Percentiles rank a stretch among this genome's conserved stretches.
These are phyloP conservation scores for Neodiprion virginianus DNA, from an alignment of 1,140 invertebrate species.

Conservation along the genomic window DNA sequence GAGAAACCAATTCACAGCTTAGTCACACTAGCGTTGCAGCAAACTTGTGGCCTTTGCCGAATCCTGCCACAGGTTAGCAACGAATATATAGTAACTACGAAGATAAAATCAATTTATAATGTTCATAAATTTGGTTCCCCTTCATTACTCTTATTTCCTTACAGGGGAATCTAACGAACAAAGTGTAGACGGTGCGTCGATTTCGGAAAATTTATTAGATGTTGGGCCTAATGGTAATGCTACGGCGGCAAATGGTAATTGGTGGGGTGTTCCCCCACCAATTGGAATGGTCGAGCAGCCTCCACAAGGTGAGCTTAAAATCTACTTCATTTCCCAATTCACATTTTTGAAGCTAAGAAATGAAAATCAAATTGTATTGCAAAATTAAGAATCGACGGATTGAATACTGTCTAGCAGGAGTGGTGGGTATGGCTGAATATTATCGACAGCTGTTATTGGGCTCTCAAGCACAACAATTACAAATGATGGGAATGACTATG, in stretches of 20 bases:
- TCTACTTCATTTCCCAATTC: not conserved
- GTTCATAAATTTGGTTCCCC: not conserved
- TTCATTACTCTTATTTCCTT: conserved; percentile 7
- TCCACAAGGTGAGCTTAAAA: conserved; percentile 38
- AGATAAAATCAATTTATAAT: not conserved
- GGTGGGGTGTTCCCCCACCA: conserved; percentile 42
- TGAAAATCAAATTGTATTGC: conserved; percentile 16
- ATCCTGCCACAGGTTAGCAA: conserved; percentile 38
- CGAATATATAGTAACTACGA: not conserved
- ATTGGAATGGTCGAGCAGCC: conserved; percentile 36
- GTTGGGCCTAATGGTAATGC: conserved; percentile 43
- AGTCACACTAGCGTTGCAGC: conserved; percentile 48
- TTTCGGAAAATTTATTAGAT: conserved; percentile 48
- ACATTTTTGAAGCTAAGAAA: not conserved
- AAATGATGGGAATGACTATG: conserved; percentile 67
- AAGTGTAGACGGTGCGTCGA: conserved; percentile 43
- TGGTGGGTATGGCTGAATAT: conserved; percentile 42
- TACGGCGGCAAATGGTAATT: conserved; percentile 38
- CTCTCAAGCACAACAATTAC: conserved; percentile 66
- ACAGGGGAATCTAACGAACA: conserved; percentile 40
- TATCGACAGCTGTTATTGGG: conserved; percentile 58
- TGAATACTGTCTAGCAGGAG: conserved; percentile 21
- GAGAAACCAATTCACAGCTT: conserved; percentile 43
- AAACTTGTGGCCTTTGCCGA: conserved; percentile 42
- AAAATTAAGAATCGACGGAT: conserved; percentile 13